Conservation (phyloP, 1,140 invertebrate species). For the Drosophila grimshawi region DNA sequence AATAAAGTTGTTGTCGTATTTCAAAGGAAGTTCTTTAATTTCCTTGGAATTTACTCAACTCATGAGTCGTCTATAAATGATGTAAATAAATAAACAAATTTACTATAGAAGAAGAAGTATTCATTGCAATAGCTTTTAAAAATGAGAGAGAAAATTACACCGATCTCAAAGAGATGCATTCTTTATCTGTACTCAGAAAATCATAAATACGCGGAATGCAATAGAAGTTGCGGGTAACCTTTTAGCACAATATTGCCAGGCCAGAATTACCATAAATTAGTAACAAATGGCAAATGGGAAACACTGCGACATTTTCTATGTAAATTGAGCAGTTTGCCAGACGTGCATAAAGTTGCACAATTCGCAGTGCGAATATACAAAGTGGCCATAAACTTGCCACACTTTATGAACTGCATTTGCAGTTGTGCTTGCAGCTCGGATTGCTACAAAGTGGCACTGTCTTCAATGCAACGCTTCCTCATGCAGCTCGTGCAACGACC, state of each 20-base stretch:
- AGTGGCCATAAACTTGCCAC: conserved; percentile 75
- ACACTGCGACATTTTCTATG: conserved; percentile 58
- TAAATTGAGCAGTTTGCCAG: conserved; percentile 72
- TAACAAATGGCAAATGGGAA: conserved; percentile 41
- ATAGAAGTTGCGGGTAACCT: not conserved
- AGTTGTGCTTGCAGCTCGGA: conserved; percentile 21
- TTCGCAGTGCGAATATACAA: conserved; percentile 59
- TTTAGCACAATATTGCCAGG: not conserved
- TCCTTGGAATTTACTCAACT: too few relatives aligned
- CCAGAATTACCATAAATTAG: conserved; percentile 76
- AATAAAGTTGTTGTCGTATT: too few relatives aligned
- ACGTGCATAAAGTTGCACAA: conserved; percentile 67
- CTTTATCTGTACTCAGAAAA: too few relatives aligned
- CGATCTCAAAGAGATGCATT: too few relatives aligned
- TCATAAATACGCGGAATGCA: not conserved
- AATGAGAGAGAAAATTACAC: too few relatives aligned
- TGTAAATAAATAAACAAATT: too few relatives aligned
- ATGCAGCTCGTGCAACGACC: conserved; percentile 59
- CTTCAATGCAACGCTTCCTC: conserved; percentile 22
- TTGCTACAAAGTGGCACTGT: conserved; percentile 26
- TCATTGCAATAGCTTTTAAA: too few relatives aligned
- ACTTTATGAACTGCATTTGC: conserved; percentile 69
- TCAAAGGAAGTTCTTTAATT: too few relatives aligned
- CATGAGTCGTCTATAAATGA: too few relatives aligned
- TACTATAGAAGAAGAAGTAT: too few relatives aligned